Percentiles rank a stretch among this genome's conserved stretches.
Evolutionary conservation across 2,797 vertebrate species (phyloP).

Genomic region (Protonibea diacanthus): DNA sequence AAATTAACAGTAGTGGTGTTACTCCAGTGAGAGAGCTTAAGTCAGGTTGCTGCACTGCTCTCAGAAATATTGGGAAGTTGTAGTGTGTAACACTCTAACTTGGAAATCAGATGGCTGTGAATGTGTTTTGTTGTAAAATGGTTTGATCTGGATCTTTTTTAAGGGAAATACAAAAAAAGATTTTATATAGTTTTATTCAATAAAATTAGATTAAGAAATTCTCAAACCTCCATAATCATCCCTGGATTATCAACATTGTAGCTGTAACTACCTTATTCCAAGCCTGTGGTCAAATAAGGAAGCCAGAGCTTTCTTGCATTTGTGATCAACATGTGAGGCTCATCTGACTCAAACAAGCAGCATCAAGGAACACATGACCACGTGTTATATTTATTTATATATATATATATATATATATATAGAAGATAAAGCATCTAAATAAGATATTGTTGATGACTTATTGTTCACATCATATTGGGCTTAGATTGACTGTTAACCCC

Average conservation of each 20-base stretch:
- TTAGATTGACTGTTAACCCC: not conserved
- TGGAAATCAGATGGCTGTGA: not conserved
- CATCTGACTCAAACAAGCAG: constrained; percentile 10
- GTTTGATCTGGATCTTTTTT: not conserved
- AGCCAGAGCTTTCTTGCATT: not conserved
- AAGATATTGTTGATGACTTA: not conserved
- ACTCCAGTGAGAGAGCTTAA: not conserved
- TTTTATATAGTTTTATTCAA: too few relatives aligned
- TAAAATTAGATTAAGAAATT: not conserved
- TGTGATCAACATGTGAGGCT: constrained; percentile 17
- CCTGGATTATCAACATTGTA: not conserved
- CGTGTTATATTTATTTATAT: too few relatives aligned
- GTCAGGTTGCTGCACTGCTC: not conserved
- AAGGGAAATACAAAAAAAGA: not conserved
- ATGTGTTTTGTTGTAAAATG: not conserved
- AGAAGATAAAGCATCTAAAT: not conserved
- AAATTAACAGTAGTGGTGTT: constrained; percentile 9
- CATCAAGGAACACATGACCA: constrained; percentile 1
- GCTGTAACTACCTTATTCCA: not conserved
- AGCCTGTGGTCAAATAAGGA: not conserved
- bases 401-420: too few relatives aligned
- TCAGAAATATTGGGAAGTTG: not conserved
- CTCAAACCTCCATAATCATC: too few relatives aligned
- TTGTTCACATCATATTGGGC: not conserved
- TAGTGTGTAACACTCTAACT: not conserved